A percentile compares a stretch with the other conserved stretches of the same genome.
Evolutionary conservation across 1,140 invertebrate species (phyloP).

Genomic region (Globodera rostochiensis): DNA sequence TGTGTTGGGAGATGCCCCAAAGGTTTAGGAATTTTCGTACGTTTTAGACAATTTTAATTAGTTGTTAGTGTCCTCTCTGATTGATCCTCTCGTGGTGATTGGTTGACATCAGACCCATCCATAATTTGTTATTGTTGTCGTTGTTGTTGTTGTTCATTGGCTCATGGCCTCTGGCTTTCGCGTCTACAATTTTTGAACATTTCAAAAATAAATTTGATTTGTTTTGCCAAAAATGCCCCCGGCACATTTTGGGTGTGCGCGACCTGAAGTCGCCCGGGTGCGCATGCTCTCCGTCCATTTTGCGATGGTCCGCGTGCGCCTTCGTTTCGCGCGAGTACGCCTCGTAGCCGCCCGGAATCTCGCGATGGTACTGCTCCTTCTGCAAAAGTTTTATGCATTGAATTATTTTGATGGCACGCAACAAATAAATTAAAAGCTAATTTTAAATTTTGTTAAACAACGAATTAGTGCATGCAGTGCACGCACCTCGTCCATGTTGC

Average conservation of each 20-base stretch:
- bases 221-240: neutral
- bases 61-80: neutral
- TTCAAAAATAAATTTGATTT: neutral
- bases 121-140: neutral
- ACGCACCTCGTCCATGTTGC: slow-evolving; percentile 35
- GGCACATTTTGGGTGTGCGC: neutral
- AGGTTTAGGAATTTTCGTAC: neutral
- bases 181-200: neutral
- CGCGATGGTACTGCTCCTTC: slow-evolving; percentile 13
- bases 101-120: neutral
- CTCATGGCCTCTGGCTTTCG: neutral
- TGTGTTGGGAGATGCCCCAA: neutral
- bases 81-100: neutral
- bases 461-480: slow-evolving; percentile 15
- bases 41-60: neutral
- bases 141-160: neutral
- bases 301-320: slow-evolving; percentile 19
- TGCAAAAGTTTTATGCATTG: too few species aligned
- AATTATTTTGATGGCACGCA: too few species aligned
- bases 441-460: too few species aligned
- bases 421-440: too few species aligned
- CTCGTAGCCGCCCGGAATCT: slow-evolving; percentile 48
- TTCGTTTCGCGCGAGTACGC: slow-evolving; percentile 39
- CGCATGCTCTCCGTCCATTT: slow-evolving; percentile 4
- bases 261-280: neutral